A percentile compares a stretch with the other conserved stretches of the same genome.
Evolutionary conservation across 1,140 invertebrate genomes (phyloP).

Genomic region (Alviniconcha marisindica): DNA sequence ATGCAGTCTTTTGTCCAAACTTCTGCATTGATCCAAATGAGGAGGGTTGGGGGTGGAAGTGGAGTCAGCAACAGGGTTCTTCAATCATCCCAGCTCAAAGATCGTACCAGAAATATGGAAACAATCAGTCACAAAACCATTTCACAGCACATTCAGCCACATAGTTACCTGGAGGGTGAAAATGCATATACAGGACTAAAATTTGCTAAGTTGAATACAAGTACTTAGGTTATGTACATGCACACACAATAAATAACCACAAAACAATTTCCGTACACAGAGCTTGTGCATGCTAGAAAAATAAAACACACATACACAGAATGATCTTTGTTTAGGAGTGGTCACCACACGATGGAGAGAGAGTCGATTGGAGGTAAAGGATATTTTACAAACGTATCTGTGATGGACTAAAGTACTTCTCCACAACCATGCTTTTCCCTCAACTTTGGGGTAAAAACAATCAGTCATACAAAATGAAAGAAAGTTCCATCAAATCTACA

Average conservation of each 20-base stretch:
- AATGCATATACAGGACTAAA: slow-evolving; percentile 29
- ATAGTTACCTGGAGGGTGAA: background rate
- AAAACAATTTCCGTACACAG: slow-evolving; percentile 10
- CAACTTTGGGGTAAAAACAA: too few relatives aligned
- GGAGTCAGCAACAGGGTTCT: background rate
- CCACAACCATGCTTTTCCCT: too few relatives aligned
- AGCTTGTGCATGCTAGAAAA: slow-evolving; percentile 22
- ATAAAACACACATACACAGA: background rate
- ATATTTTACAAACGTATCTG: too few relatives aligned
- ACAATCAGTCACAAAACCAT: background rate
- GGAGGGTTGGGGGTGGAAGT: too few relatives aligned
- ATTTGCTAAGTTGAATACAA: slow-evolving; percentile 23
- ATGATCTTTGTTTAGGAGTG: background rate
- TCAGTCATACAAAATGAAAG: too few relatives aligned
- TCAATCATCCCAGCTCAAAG: slow-evolving; percentile 24
- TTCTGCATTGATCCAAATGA: too few relatives aligned
- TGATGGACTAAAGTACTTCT: too few relatives aligned
- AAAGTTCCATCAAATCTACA: too few relatives aligned
- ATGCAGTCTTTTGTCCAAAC: too few relatives aligned
- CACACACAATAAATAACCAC: slow-evolving; percentile 27
- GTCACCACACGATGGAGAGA: slow-evolving; percentile 27
- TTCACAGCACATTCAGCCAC: slow-evolving; percentile 22
- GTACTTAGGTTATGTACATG: slow-evolving; percentile 8
- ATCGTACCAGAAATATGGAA: background rate
- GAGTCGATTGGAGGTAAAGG: too few relatives aligned